Evolutionary conservation across 2,113 vertebrate genomes (phyloP).

Genomic region (Chloroceryle aenea): DNA sequence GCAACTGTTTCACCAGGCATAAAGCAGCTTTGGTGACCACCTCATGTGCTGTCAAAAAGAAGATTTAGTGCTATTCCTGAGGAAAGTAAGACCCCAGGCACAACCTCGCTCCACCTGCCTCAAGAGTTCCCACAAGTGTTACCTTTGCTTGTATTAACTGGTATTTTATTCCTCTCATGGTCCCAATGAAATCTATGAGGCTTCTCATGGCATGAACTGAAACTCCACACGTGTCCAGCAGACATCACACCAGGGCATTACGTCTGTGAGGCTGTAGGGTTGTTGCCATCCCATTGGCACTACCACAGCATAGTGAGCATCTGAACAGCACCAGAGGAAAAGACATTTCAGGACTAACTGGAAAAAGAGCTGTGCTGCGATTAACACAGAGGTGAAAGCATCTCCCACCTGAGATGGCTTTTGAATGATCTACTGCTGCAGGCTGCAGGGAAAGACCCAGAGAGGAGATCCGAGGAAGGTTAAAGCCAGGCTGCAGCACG

Average conservation of each 20-base stretch:
- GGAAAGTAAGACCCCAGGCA: neutral
- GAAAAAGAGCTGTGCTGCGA: neutral
- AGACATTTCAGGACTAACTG: fast-evolving
- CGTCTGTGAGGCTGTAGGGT: fast-evolving
- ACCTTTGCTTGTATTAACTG: fast-evolving
- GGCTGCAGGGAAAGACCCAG: neutral
- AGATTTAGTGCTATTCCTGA: neutral
- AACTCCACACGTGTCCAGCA: neutral
- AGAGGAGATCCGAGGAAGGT: fast-evolving
- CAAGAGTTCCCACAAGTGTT: fast-evolving
- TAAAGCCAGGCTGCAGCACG: neutral
- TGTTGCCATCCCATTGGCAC: neutral
- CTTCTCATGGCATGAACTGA: slow-evolving; percentile 24
- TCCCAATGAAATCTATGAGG: slow-evolving; percentile 4
- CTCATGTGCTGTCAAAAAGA: neutral
- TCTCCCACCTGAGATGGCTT: neutral
- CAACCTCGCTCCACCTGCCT: fast-evolving
- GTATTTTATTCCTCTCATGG: neutral
- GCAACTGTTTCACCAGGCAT: too few species aligned
- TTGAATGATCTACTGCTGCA: neutral
- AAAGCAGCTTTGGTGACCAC: neutral
- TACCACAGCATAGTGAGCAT: fast-evolving
- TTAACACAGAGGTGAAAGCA: neutral
- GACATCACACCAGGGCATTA: fast-evolving
- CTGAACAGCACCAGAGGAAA: neutral